Evolutionary conservation across 2,888 invertebrate genomes (phyloP), one percentile per base, ranked within the genome.

Genomic region (Mimachlamys varia): DNA sequence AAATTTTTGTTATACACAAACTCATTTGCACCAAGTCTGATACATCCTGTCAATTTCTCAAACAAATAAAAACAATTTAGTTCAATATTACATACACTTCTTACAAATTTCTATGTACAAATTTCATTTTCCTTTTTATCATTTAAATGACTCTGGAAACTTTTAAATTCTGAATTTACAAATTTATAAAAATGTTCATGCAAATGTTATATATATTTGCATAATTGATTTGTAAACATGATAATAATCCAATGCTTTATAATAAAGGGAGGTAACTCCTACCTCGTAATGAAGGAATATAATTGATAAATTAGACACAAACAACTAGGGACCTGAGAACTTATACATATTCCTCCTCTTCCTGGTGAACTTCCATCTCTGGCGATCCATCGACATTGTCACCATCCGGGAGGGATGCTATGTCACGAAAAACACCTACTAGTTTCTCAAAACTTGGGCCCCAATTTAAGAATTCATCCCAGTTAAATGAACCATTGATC

Each of bases 391-490:
- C 93, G 37, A 93, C 93, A 89, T 92, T 93, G n/a, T 94, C 94
- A 58, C 94, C 94, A 96, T 99, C 99, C 5, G 99, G 99, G 94
- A 99, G 97, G 97, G 99, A 98, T 88, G 99, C 99, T 95, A 99
- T 99, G 97, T 99, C 99, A 97, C 98, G 99, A 96, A 99, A 99
- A 89, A 99, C 99, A 49, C 99, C 99, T 93, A 99, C 98, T 96
- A 99, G 97, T 96, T 98, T 99, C 97, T 99, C 98, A 97, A 99
- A 99, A 97, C 99, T 99, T 37, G 99, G 98, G 15, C 99, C 99
- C 99, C 99, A 99, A 97, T 99, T 99, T 91, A 99, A 97, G 93
- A 99, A 97, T 96, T 99, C 99, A 96, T 99, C 99, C 98, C 99
- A 99, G 90, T 99, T 98, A 88, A 99, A 97, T 7, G 98, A 89